Conservation (phyloP, 2,888 invertebrate species). For the Brenthis daphne region DNA sequence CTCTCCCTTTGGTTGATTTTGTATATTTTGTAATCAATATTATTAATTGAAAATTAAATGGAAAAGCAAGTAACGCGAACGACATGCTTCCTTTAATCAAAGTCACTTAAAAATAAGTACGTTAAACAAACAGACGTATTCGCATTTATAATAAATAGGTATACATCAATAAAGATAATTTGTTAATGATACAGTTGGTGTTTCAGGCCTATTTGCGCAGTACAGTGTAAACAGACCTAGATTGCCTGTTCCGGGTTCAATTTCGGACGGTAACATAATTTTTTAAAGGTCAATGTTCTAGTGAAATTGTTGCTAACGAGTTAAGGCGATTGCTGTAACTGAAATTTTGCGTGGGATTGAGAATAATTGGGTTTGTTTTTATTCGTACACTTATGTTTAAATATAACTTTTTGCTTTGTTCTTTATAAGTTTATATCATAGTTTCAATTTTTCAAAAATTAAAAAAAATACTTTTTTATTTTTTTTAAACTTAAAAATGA, state of each 20-base stretch:
- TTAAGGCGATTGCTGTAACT: constrained; percentile 42
- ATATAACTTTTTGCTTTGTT: too few relatives aligned
- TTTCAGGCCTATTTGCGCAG: constrained; percentile 25
- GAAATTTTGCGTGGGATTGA: constrained; percentile 1
- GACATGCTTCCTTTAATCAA: too few relatives aligned
- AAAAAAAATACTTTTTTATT: too few relatives aligned
- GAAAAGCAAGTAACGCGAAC: too few relatives aligned
- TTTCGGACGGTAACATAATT: constrained; percentile 55
- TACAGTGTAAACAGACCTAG: constrained; percentile 49
- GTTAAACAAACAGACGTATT: neutral
- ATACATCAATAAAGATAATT: constrained; percentile 10
- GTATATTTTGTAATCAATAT: too few relatives aligned
- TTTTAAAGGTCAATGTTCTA: constrained; percentile 68
- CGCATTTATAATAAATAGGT: neutral
- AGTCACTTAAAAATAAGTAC: too few relatives aligned
- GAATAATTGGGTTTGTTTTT: neutral
- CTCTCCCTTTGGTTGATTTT: too few relatives aligned
- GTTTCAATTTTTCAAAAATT: too few relatives aligned
- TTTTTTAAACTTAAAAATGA: too few relatives aligned
- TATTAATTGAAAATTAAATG: too few relatives aligned
- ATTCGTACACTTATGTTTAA: neutral
- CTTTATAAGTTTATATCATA: too few relatives aligned
- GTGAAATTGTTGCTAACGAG: constrained; percentile 50
- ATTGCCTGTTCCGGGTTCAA: constrained; percentile 70
- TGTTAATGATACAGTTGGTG: constrained; percentile 20